These are phyloP conservation scores for Micromesistius poutassou DNA, from an alignment of 2,797 vertebrate species.

Conservation along the genomic window DNA sequence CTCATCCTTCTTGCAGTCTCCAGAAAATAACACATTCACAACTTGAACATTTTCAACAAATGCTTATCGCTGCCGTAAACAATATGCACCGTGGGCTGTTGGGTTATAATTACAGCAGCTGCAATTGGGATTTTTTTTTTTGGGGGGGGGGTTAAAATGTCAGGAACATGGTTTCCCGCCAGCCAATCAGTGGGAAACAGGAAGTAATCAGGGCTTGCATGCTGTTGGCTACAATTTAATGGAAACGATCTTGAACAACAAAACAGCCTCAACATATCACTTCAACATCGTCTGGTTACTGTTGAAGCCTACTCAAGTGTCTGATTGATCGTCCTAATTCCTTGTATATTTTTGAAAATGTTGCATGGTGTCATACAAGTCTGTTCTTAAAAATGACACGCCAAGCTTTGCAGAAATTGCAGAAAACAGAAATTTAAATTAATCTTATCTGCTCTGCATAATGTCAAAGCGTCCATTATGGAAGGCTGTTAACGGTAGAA, in stretches of 20 bases:
- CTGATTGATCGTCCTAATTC: no score
- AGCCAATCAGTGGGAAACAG: neutral
- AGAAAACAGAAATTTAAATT: neutral
- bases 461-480: neutral
- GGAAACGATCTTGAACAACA: no score
- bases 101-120: neutral
- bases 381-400: no score
- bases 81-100: neutral
- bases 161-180: neutral
- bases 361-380: no score
- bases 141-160: neutral
- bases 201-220: no score
- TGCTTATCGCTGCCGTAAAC: neutral
- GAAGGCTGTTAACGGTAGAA: neutral
- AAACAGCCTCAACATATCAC: no score
- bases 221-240: no score
- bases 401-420: no score
- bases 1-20: conserved; percentile 38
- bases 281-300: no score
- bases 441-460: neutral
- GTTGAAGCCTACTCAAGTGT: no score
- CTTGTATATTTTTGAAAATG: no score
- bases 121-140: neutral
- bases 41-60: conserved; percentile 13
- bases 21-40: conserved; percentile 42